A percentile compares a stretch with the other conserved stretches of the same genome.
Conservation (phyloP, 2,888 invertebrate genomes). For the Tenthredo notha region DNA sequence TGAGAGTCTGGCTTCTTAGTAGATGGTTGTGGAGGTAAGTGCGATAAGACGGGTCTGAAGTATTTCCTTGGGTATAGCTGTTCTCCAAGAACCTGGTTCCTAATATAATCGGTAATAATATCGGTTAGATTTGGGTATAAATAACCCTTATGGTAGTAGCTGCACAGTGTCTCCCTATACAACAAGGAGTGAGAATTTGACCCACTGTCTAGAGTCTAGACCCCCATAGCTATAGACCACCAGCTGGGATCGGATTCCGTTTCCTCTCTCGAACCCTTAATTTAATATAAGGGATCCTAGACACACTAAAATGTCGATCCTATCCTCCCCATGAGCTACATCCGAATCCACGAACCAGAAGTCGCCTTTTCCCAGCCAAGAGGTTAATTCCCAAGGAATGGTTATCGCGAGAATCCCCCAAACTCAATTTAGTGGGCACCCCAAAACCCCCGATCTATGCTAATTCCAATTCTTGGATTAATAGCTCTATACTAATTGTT, state of each 20-base stretch:
- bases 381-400: slow-evolving; percentile 71
- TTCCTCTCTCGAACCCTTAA: slow-evolving; percentile 62
- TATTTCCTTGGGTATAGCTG: neutral
- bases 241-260: slow-evolving; percentile 11
- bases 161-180: neutral
- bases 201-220: slow-evolving; percentile 31
- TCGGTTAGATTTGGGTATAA: slow-evolving; percentile 26
- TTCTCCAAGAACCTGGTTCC: neutral
- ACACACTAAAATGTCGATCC: slow-evolving; percentile 67
- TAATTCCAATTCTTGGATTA: slow-evolving; percentile 1
- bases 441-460: slow-evolving; percentile 10
- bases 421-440: slow-evolving; percentile 5
- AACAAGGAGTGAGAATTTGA: slow-evolving; percentile 12
- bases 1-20: slow-evolving; percentile 29
- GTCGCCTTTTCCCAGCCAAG: slow-evolving; percentile 67
- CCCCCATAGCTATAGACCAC: neutral
- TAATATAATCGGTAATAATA: slow-evolving; percentile 52
- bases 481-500: neutral
- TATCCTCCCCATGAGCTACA: neutral
- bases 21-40: slow-evolving; percentile 7
- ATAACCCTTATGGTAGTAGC: neutral
- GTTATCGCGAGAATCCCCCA: slow-evolving; percentile 65
- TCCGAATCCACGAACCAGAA: neutral
- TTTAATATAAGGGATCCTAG: slow-evolving; percentile 76
- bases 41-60: slow-evolving; percentile 36